These are phyloP conservation scores for Vulpes lagopus DNA, from an alignment of 2,113 vertebrate species.

Conservation along the genomic window DNA sequence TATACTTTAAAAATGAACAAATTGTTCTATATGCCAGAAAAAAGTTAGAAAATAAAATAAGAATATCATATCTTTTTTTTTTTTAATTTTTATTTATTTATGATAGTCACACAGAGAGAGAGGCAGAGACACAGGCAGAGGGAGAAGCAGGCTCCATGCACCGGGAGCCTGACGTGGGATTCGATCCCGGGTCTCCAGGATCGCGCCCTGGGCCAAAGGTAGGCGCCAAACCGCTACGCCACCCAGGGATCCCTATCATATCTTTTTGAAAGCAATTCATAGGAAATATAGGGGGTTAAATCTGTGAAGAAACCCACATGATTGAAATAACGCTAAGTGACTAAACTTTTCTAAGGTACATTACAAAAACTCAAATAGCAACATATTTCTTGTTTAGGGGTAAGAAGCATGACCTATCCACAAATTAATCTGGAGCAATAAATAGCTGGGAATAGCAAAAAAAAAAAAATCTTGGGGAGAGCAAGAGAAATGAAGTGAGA, in stretches of 20 bases:
- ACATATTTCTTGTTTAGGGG: background rate
- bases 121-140: too few relatives aligned
- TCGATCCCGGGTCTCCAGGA: too few relatives aligned
- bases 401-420: background rate
- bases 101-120: too few relatives aligned
- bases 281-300: background rate
- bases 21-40: background rate
- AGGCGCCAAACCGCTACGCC: too few relatives aligned
- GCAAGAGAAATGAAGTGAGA: background rate
- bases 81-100: too few relatives aligned
- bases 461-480: background rate
- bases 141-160: too few relatives aligned
- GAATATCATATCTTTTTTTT: background rate
- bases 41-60: background rate
- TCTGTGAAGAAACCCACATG: constrained; percentile 14
- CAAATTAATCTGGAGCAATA: background rate
- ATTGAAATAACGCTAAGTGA: background rate
- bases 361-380: background rate
- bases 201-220: too few relatives aligned
- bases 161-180: too few relatives aligned
- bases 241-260: background rate
- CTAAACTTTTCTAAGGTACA: background rate
- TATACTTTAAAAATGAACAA: background rate
- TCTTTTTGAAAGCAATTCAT: background rate
- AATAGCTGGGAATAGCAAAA: background rate